Evolutionary conservation across 2,888 invertebrate species (phyloP).

Genomic region (Nebria brevicollis): DNA sequence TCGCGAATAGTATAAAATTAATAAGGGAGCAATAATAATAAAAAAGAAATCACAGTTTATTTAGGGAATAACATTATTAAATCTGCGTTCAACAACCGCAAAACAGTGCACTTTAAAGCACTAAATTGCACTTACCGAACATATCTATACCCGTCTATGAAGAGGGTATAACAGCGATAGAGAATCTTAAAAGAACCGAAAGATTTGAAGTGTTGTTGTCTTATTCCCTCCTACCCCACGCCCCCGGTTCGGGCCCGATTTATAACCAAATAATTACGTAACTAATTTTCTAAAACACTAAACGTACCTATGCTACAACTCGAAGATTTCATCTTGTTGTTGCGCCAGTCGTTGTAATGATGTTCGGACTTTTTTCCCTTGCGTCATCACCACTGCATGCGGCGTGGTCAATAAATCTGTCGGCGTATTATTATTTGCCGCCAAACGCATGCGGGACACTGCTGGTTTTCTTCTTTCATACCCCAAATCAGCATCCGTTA

Average conservation of each 20-base stretch:
- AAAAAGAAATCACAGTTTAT: neutral
- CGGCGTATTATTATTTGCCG: slow-evolving; percentile 58
- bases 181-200: no score
- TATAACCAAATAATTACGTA: no score
- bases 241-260: no score
- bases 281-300: no score
- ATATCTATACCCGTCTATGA: neutral
- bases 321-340: slow-evolving; percentile 89
- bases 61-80: neutral
- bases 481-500: slow-evolving; percentile 51
- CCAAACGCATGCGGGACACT: slow-evolving; percentile 60
- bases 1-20: neutral
- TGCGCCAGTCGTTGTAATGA: slow-evolving; percentile 84
- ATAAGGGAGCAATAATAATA: neutral
- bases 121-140: neutral
- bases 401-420: slow-evolving; percentile 55
- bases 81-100: no score
- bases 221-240: no score
- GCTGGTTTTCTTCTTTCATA: slow-evolving; percentile 57
- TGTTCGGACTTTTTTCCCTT: slow-evolving; percentile 81
- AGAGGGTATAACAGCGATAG: no score
- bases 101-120: no score
- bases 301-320: slow-evolving; percentile 73
- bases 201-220: no score
- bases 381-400: slow-evolving; percentile 74